Evolutionary conservation across 2,113 vertebrate species (phyloP), one percentile per base, ranked within the genome.

Genomic region (Morphnarchus princeps): DNA sequence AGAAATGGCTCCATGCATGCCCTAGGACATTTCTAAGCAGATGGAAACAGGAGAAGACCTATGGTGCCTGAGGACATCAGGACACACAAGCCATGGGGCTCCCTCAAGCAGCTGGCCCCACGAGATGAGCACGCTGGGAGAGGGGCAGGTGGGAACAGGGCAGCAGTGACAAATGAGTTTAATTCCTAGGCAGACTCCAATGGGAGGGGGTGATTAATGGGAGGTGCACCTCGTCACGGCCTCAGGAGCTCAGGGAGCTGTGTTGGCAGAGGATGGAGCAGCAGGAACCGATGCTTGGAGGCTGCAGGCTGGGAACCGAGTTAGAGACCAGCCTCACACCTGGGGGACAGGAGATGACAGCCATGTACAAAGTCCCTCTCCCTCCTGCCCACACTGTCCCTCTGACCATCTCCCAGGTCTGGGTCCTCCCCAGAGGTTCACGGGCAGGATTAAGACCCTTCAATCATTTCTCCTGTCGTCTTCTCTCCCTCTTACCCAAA

Each of bases 81-180:
- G 87, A 55, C 79, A 50, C 49, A 21, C 1, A 18, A 16, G 36
- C 36, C 6, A 2, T 0, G 0, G 57, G 59, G 63, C 34, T 15
- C 63, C 57, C 22, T 1, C 1, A 0, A 58, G 40, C 84, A 49
- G 55, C 38, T 7, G 3, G 58, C 54, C 67, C 91, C 14, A 65
- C 0, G 2, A 50, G 82, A 55, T 2, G 8, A 57, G 62, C 4
- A 3, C 6, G 0, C 17, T 2, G 20, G 50, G 79, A 73, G 5
- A 29, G 40, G 55, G 70, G 47, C 2, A 5, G 58, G 54, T 18
- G 80, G 88, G 72, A 71, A 19, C 52, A 45, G 81, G 91, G 24
- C 77, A 93, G 70, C 92, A 38, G 90, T 95, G 94, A 96, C 80
- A 95, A 95, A 97, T 81, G 88, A 66, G 52, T 94, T 90, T 90